These are phyloP conservation scores for Glyphotaelius pellucidus DNA, from an alignment of 2,888 invertebrate genomes.

Conservation along the genomic window DNA sequence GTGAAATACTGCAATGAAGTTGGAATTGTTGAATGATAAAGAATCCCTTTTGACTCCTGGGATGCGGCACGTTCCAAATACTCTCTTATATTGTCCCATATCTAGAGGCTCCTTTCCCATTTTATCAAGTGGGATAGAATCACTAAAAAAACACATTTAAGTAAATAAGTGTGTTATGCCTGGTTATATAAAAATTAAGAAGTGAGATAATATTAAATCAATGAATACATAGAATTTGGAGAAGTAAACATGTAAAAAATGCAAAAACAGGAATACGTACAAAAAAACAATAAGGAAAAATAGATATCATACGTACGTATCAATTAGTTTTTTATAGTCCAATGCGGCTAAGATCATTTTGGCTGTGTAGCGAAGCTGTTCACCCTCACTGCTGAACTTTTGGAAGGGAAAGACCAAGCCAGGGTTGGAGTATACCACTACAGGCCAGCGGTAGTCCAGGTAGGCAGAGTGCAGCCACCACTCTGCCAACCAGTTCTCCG, in stretches of 20 bases:
- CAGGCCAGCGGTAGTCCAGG: constrained; percentile 88
- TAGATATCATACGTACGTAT: constrained; percentile 80
- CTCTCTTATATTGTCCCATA: constrained; percentile 93
- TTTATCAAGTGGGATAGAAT: constrained; percentile 82
- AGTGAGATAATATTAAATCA: constrained; percentile 2
- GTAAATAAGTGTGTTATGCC: too few relatives aligned
- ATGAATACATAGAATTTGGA: not conserved
- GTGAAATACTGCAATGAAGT: constrained; percentile 86
- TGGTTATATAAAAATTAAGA: too few relatives aligned
- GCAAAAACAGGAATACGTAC: too few relatives aligned
- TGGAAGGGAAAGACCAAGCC: constrained; percentile 88
- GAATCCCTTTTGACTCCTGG: constrained; percentile 83
- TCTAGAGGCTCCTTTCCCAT: constrained; percentile 90
- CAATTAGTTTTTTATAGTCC: constrained; percentile 84
- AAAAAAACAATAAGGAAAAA: not conserved
- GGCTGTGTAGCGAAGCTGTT: constrained; percentile 83
- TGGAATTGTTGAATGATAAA: constrained; percentile 81
- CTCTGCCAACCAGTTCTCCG: constrained; percentile 90
- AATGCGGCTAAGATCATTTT: constrained; percentile 84
- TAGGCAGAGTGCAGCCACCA: constrained; percentile 95
- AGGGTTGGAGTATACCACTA: constrained; percentile 91
- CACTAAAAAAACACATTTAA: constrained; percentile 70
- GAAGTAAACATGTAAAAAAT: too few relatives aligned
- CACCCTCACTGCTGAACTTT: constrained; percentile 78
- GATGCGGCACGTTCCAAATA: constrained; percentile 93